Evolutionary conservation across 1,140 invertebrate genomes (phyloP).

Genomic region (Eriocheir sinensis): DNA sequence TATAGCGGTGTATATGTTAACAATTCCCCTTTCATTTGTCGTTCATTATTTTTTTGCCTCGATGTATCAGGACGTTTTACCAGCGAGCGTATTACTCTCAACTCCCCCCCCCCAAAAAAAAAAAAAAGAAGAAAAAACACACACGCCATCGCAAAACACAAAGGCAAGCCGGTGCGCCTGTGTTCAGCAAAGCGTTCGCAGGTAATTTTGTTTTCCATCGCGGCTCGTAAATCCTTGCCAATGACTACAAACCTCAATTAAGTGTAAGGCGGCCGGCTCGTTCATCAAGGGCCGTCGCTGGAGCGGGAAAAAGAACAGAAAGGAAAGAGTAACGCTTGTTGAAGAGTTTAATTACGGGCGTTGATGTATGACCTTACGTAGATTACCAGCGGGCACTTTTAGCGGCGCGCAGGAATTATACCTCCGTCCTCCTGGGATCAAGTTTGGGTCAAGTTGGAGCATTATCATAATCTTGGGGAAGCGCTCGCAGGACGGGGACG

Average conservation of each 20-base stretch:
- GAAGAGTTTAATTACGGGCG: constrained; percentile 5
- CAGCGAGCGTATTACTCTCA: too few relatives aligned
- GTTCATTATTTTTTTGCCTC: too few relatives aligned
- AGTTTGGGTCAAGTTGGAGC: not conserved
- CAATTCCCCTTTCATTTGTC: too few relatives aligned
- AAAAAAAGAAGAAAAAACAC: too few relatives aligned
- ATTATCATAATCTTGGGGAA: constrained; percentile 25
- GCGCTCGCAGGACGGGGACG: not conserved
- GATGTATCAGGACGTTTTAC: too few relatives aligned
- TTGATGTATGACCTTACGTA: constrained; percentile 25
- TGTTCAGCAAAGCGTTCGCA: not conserved
- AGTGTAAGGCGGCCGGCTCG: not conserved
- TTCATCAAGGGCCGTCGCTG: constrained; percentile 10
- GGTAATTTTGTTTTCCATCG: constrained; percentile 24
- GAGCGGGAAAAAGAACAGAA: not conserved
- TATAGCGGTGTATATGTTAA: too few relatives aligned
- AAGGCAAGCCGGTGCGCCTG: too few relatives aligned
- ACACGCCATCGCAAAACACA: too few relatives aligned
- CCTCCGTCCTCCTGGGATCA: not conserved
- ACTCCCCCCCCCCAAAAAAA: too few relatives aligned
- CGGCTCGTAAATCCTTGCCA: not conserved
- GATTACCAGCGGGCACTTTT: constrained; percentile 2
- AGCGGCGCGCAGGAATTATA: not conserved
- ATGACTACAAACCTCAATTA: constrained; percentile 25
- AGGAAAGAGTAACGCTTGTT: constrained; percentile 13